Evolutionary conservation across 2,888 invertebrate genomes (phyloP).

Genomic region (Acleris holmiana): DNA sequence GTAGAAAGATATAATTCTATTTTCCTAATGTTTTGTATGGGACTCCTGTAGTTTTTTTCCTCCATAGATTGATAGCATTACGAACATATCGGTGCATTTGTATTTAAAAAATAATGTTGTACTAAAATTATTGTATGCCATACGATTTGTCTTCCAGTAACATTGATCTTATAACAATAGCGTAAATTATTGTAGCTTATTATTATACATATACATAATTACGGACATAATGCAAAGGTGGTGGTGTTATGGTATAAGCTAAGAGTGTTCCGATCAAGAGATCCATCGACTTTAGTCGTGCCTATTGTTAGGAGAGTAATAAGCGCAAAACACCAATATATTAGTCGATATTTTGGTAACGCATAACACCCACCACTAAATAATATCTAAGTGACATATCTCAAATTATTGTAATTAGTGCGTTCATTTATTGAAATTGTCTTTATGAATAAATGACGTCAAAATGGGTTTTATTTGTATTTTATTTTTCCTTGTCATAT

Average conservation of each 20-base stretch:
- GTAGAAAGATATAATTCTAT: slow-evolving; percentile 73
- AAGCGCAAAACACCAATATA: slow-evolving; percentile 50
- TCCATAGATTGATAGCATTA: slow-evolving; percentile 77
- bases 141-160: slow-evolving; percentile 85
- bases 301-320: slow-evolving; percentile 42
- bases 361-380: slow-evolving; percentile 66
- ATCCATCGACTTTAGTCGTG: slow-evolving; percentile 37
- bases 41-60: slow-evolving; percentile 70
- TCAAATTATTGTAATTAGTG: slow-evolving; percentile 83
- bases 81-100: slow-evolving; percentile 78
- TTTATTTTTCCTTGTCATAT: slow-evolving; percentile 36
- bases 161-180: slow-evolving; percentile 82
- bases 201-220: slow-evolving; percentile 66
- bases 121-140: slow-evolving; percentile 82
- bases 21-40: slow-evolving; percentile 81
- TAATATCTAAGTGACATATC: slow-evolving; percentile 81
- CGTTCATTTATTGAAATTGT: slow-evolving; percentile 83
- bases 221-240: slow-evolving; percentile 62
- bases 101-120: slow-evolving; percentile 71
- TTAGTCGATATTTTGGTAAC: slow-evolving; percentile 43
- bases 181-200: slow-evolving; percentile 82
- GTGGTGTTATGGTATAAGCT: slow-evolving; percentile 57
- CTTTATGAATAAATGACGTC: slow-evolving; percentile 84
- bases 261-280: slow-evolving; percentile 21
- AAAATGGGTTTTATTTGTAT: slow-evolving; percentile 50